Base-by-base conservation (phyloP, 1,140 invertebrate species). In the Watersipora subatra region DNA sequence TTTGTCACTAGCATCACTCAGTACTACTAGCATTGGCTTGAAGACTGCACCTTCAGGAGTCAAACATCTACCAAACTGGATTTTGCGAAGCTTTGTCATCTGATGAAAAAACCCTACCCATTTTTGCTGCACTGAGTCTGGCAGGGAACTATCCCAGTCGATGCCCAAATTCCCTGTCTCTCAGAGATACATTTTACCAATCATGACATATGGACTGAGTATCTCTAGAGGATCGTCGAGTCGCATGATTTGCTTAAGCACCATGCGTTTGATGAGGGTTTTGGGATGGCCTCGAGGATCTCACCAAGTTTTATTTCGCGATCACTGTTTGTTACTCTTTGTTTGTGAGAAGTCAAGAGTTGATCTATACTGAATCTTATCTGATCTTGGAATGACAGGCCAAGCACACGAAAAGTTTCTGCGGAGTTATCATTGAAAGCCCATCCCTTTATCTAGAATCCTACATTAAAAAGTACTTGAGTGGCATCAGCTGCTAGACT, bases 221-320 rank as follows among this genome's bases (percentile, higher is more conserved):
- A 66, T 24, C 24, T 70, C 72, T 15, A 70, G 61, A 0, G 71
- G 72, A 57, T 73, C 72, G 57, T 64, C 72, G 12, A 71, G 27
- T 12, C 26, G 19, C 62, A 63, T 63, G 22, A 17, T 28, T 46
- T 63, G 62, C 28, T 63, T 30, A 28, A 34, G 28, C 2, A 63
- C 28, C 27, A 63, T 63, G 2, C 62, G 1, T 30, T 30, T 29
- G n/a, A 30, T 63, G 1, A 63, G 22, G 28, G 22, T 20, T 2
- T 22, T 7, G 62, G 62, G 46, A 63, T 63, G 15, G 20, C 62
- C 22, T 34, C 22, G 22, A 30, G 62, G 3, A 63, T 30, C 3
- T 63, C 22, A 19, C 15, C 2, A 63, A 22, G 22, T 63, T 63
- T 28, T 27, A 30, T 7, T 28, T 20, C 46, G 62, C 46, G 22